Evolutionary conservation across 1,140 invertebrate genomes (phyloP).

Genomic region (Venturia canescens): DNA sequence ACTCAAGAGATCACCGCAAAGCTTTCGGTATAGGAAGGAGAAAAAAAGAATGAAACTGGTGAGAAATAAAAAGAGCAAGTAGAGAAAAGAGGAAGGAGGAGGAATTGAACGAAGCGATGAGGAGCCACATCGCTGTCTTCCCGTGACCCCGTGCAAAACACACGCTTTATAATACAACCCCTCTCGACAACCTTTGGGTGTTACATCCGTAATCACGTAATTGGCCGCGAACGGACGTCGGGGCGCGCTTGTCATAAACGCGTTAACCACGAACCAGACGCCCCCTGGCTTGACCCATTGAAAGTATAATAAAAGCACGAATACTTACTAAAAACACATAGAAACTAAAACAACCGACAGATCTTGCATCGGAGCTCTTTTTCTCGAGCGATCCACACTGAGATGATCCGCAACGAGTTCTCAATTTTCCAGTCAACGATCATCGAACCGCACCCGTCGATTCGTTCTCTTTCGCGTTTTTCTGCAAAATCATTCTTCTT

Average conservation of each 20-base stretch:
- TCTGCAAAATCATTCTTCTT: no score
- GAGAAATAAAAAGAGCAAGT: constrained; percentile 10
- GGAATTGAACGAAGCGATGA: constrained; percentile 21
- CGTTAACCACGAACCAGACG: constrained; percentile 40
- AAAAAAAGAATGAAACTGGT: constrained; percentile 10
- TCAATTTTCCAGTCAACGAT: no score
- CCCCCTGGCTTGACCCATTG: constrained; percentile 35
- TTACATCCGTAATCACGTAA: constrained; percentile 48
- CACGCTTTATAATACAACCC: constrained; percentile 21
- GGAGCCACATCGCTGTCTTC: constrained; percentile 25
- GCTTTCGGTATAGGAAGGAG: constrained; percentile 11
- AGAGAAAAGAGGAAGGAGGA: constrained; percentile 6
- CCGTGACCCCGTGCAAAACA: constrained; percentile 37
- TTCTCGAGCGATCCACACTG: no score
- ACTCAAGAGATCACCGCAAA: not conserved
- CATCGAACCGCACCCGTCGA: no score
- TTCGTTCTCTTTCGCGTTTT: no score
- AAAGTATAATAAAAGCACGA: constrained; percentile 24
- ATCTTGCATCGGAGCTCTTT: no score
- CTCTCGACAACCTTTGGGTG: constrained; percentile 37
- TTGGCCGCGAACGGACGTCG: constrained; percentile 37
- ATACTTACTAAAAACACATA: no score
- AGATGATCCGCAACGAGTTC: no score
- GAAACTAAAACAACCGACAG: no score
- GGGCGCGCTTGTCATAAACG: constrained; percentile 38